A percentile compares a stretch with the other conserved stretches of the same genome.
Evolutionary conservation across 2,113 vertebrate species (phyloP).

Genomic region (Nansenia antarctica): DNA sequence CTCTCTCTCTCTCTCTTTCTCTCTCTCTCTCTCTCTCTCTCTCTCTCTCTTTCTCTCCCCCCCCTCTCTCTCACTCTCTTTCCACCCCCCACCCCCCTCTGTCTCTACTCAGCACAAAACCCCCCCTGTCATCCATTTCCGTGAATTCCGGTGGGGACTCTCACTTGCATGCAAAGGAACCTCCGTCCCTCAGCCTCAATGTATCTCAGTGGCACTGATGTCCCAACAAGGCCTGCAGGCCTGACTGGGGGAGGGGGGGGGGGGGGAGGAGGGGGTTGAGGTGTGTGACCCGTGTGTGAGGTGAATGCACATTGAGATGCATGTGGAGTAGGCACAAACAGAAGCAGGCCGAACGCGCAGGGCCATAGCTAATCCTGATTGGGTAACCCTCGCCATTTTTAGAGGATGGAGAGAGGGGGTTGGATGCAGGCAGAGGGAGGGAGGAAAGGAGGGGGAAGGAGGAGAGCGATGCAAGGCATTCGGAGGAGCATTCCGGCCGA

Average conservation of each 20-base stretch:
- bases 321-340: constrained; percentile 27
- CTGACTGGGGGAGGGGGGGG: constrained; percentile 5
- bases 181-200: constrained; percentile 20
- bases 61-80: not conserved
- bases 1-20: not conserved
- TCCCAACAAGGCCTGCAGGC: constrained; percentile 21
- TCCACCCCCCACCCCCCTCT: not conserved
- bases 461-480: too few relatives aligned
- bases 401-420: not conserved
- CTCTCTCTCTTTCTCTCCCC: not conserved
- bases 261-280: too few relatives aligned
- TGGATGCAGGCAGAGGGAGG: too few relatives aligned
- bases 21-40: not conserved
- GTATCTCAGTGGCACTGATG: constrained; percentile 13
- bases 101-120: too few relatives aligned
- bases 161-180: constrained; percentile 30
- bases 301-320: constrained; percentile 21
- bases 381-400: constrained; percentile 26
- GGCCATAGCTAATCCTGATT: constrained; percentile 12
- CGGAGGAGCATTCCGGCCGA: too few relatives aligned
- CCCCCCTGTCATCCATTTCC: constrained; percentile 14
- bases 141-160: constrained; percentile 25
- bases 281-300: too few relatives aligned
- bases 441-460: too few relatives aligned
- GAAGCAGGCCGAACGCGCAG: constrained; percentile 16